Evolutionary conservation across 2,888 invertebrate species (phyloP).

Genomic region (Lithophane socia): DNA sequence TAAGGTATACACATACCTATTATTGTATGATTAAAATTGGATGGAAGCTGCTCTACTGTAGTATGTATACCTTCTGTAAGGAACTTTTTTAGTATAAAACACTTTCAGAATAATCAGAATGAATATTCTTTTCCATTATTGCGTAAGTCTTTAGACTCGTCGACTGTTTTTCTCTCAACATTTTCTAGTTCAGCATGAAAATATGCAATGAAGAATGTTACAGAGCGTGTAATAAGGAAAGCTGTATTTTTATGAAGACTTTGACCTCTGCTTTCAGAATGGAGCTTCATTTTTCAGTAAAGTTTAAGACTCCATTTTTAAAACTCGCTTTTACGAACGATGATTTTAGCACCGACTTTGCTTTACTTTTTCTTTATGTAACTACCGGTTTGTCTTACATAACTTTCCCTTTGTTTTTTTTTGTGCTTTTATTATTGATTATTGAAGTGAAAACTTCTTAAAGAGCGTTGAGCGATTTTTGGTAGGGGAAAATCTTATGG

Average conservation of each 20-base stretch:
- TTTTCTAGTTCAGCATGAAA: conserved; percentile 56
- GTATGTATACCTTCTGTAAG: conserved; percentile 7
- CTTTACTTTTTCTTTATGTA: conserved; percentile 9
- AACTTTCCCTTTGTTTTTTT: neutral
- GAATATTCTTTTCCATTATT: conserved; percentile 56
- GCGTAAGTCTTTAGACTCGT: conserved; percentile 44
- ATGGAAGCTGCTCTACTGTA: no score
- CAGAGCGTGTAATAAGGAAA: conserved; percentile 63
- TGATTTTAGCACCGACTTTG: conserved; percentile 23
- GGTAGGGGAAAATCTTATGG: no score
- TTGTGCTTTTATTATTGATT: no score
- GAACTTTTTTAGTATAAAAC: conserved; percentile 31
- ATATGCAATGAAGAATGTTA: conserved; percentile 65
- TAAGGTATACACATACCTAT: neutral
- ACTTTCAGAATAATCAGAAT: conserved; percentile 50
- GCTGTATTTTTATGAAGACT: conserved; percentile 60
- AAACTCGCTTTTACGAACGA: conserved; percentile 24
- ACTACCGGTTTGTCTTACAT: neutral
- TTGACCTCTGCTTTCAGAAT: conserved; percentile 47
- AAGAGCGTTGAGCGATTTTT: no score
- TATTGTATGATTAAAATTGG: neutral
- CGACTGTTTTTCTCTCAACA: conserved; percentile 53
- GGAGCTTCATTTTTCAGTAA: conserved; percentile 42
- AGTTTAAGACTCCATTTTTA: conserved; percentile 32
- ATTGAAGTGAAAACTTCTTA: no score